Base-by-base conservation (phyloP, 2,113 vertebrate genomes). In the Limnothrissa miodon region DNA sequence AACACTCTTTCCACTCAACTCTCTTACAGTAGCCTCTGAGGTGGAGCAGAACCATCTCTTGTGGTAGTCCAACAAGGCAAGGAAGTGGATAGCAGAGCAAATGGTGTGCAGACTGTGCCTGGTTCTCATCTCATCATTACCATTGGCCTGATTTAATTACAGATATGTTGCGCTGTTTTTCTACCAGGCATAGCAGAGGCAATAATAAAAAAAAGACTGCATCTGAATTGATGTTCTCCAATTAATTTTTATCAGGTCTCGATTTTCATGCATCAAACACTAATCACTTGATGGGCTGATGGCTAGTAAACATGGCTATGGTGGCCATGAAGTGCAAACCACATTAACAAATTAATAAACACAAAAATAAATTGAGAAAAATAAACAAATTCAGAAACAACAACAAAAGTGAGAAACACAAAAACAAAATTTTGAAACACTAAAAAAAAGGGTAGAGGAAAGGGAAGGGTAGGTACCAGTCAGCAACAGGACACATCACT, bases 101-200 rank as follows among this genome's bases (percentile, higher is more conserved):
- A 13, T 36, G 29, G 62, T 29, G 33, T 17, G 59, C 10, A 9
- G 62, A 10, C 62, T 70, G 62, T 5, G 62, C 11, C 29, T 36
- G 1, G 25, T 46, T 45, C 59, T 21, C 33, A 51, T 44, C 56
- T 33, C 33, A 51, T 44, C 56, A 81, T 84, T 70, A 82, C 70
- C 8, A 8, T 80, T 53, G 42, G 39, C 48, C 48, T 80, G 81
- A 80, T 86, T 83, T 86, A 80, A 85, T 85, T 85, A 85, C 80
- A 36, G 78, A 82, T 78, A 80, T 78, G 79, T 84, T 80, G 80
- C 53, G 44, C 39, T 56, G 19, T 53, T 53, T 53, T 23, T 53
- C 51, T 21, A 53, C 51, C 19, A 23, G 19, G 51, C 56, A 25
- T 25, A 9, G 56, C 56, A 36, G 13, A 70, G 59, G 1, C n/a